Conservation (phyloP, 2,888 invertebrate species). For the Agrotis segetum region DNA sequence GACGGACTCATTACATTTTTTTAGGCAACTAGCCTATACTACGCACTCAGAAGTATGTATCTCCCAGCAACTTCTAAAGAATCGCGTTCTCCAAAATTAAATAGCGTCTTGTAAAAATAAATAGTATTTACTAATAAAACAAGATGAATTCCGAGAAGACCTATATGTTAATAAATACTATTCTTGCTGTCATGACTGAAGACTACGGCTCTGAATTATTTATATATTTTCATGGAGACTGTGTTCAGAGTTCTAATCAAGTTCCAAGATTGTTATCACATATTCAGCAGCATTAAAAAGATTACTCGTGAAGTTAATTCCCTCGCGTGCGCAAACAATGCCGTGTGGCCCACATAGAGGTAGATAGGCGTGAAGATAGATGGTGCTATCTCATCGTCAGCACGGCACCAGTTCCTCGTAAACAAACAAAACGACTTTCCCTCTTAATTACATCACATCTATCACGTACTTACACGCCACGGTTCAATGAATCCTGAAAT, state of each 20-base stretch:
- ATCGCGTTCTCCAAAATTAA: slow-evolving; percentile 6
- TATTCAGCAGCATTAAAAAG: slow-evolving; percentile 66
- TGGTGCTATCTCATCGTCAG: slow-evolving; percentile 70
- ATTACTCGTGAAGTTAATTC: slow-evolving; percentile 67
- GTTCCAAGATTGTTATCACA: slow-evolving; percentile 59
- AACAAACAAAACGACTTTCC: slow-evolving; percentile 74
- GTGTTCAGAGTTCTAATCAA: slow-evolving; percentile 42
- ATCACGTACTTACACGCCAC: slow-evolving; percentile 64
- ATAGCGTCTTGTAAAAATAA: slow-evolving; percentile 1
- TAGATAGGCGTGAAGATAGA: slow-evolving; percentile 71
- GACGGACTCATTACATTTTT: too few species aligned
- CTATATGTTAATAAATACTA: not conserved
- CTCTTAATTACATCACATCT: slow-evolving; percentile 71
- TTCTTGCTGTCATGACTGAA: slow-evolving; percentile 1
- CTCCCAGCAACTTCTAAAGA: not conserved
- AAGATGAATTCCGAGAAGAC: slow-evolving; percentile 2
- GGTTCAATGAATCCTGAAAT: slow-evolving; percentile 61
- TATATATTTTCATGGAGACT: slow-evolving; percentile 12
- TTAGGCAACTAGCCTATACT: too few species aligned
- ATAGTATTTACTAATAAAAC: slow-evolving; percentile 5
- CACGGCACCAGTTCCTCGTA: slow-evolving; percentile 65
- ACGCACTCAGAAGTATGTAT: not conserved
- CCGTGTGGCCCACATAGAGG: slow-evolving; percentile 73
- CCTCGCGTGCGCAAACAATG: slow-evolving; percentile 76
- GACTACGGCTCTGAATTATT: not conserved